Conservation (phyloP, 2,888 invertebrate species). For the Orchesellides sinensis region DNA sequence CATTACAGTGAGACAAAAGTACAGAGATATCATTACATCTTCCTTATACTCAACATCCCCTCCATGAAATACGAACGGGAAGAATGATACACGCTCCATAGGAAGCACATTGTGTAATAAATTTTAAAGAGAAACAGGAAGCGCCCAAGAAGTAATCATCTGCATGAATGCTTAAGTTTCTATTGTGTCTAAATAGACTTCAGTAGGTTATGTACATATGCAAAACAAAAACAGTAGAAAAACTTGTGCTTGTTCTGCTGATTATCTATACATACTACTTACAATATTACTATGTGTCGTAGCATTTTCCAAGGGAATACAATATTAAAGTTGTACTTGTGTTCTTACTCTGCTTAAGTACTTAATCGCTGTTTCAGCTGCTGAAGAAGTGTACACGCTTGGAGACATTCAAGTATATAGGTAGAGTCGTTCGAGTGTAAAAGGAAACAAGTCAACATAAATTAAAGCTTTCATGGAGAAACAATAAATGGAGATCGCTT, state of each 20-base stretch:
- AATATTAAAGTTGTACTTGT: slow-evolving; percentile 49
- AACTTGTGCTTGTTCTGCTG: background rate
- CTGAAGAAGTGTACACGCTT: slow-evolving; percentile 20
- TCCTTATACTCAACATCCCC: too few species aligned
- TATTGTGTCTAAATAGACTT: background rate
- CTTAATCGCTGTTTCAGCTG: slow-evolving; percentile 30
- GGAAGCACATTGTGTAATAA: slow-evolving; percentile 22
- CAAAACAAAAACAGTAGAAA: background rate
- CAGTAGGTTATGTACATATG: background rate
- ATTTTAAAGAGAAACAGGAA: slow-evolving; percentile 5
- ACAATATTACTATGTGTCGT: background rate
- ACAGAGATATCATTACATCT: too few species aligned
- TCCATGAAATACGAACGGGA: too few species aligned
- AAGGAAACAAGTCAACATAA: slow-evolving; percentile 18
- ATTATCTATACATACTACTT: background rate
- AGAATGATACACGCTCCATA: too few species aligned
- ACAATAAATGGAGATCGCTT: slow-evolving; percentile 55
- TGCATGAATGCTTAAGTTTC: background rate
- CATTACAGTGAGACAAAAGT: too few species aligned
- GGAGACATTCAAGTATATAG: background rate
- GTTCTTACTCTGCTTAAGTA: slow-evolving; percentile 38
- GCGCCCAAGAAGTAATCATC: background rate
- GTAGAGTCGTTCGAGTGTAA: background rate
- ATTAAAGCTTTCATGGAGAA: slow-evolving; percentile 48
- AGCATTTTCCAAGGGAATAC: slow-evolving; percentile 4